phyloP scores from a whole-genome alignment of 2,797 vertebrate species.

The Hoplostethus atlanticus region DNA sequence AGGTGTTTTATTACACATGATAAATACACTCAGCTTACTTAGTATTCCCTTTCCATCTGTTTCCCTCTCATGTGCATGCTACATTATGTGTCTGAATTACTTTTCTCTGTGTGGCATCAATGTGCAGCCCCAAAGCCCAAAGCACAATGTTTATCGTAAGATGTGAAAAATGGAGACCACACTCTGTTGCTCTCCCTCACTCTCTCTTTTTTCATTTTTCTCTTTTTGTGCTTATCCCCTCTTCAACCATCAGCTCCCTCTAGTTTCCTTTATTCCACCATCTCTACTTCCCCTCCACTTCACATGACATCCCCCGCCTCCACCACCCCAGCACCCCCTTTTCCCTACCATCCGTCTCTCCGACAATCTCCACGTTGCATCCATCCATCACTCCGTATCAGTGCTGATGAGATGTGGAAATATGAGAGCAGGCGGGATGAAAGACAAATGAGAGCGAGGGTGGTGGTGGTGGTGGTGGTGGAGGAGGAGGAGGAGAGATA shows the following conservation, averaged over 20 bases:
- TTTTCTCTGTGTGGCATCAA: constrained; percentile 49
- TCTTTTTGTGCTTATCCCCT: constrained; percentile 54
- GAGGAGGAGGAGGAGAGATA: constrained; percentile 38
- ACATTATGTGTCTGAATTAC: constrained; percentile 36
- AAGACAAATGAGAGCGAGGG: constrained; percentile 55
- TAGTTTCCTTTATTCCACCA: constrained; percentile 41
- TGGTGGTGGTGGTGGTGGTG: constrained; percentile 24
- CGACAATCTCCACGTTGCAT: constrained; percentile 51
- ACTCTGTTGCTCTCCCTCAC: constrained; percentile 13
- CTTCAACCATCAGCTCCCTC: constrained; percentile 58
- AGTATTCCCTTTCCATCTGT: constrained; percentile 41
- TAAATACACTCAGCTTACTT: neutral
- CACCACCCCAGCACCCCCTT: constrained; percentile 35
- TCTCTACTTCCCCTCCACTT: constrained; percentile 75
- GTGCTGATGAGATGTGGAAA: constrained; percentile 56
- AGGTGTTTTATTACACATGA: neutral
- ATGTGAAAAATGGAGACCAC: constrained; percentile 2
- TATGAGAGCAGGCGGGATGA: constrained; percentile 54
- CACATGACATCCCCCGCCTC: constrained; percentile 48
- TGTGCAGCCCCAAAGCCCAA: constrained; percentile 14
- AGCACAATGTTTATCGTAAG: constrained; percentile 42
- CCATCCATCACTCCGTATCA: constrained; percentile 63
- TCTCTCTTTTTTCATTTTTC: constrained; percentile 52
- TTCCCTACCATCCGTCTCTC: constrained; percentile 44
- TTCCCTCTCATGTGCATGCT: neutral